phyloP scores from a whole-genome alignment of 2,888 invertebrate genomes.

The Caprella mutica region DNA sequence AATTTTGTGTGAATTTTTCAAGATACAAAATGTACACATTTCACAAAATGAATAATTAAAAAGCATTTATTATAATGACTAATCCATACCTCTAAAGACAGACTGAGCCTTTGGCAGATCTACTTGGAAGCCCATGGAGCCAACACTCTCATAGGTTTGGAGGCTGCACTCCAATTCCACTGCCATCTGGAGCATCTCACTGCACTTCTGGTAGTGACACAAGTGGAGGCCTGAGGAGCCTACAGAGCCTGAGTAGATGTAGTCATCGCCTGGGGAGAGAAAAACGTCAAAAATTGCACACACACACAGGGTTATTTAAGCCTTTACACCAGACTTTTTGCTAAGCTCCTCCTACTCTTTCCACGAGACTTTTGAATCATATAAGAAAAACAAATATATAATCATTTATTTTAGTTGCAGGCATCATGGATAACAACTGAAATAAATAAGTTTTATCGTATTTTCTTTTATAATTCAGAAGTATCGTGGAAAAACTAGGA shows the following conservation, averaged over 20 bases:
- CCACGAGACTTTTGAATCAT: no score
- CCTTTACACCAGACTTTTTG: no score
- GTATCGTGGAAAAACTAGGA: no score
- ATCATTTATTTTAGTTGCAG: no score
- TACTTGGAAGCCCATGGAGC: constrained; percentile 72
- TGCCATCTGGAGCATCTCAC: constrained; percentile 79
- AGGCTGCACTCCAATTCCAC: constrained; percentile 90
- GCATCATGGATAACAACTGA: no score
- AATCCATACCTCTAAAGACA: constrained; percentile 59
- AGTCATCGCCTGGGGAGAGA: constrained; percentile 44
- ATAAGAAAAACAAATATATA: no score
- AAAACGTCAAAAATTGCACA: no score
- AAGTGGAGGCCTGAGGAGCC: constrained; percentile 72
- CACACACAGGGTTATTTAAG: constrained; percentile 3
- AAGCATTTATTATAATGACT: background rate
- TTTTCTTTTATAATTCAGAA: no score
- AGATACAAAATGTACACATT: no score
- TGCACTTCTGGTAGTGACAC: constrained; percentile 88
- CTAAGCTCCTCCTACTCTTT: no score
- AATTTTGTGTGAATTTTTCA: no score
- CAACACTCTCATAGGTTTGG: constrained; percentile 77
- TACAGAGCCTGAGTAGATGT: constrained; percentile 44
- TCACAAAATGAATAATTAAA: constrained; percentile 41
- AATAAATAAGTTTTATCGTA: no score
- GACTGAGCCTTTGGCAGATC: constrained; percentile 91